Evolutionary conservation across 2,888 invertebrate genomes (phyloP).

Genomic region (Corythucha ciliata): DNA sequence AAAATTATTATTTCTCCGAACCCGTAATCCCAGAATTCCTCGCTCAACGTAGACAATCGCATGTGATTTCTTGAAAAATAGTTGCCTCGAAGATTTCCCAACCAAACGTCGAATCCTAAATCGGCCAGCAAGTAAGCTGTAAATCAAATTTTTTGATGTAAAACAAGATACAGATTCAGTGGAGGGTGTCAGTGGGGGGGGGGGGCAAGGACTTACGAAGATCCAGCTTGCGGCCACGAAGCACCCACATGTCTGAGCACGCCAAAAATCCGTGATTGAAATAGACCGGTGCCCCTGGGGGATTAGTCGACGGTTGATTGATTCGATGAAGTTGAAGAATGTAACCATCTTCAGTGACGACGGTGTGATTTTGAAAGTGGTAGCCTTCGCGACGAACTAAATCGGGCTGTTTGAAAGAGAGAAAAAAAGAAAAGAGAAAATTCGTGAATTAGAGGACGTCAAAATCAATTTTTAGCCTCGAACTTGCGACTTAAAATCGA

Average conservation of each 20-base stretch:
- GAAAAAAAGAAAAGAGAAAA: too few relatives aligned
- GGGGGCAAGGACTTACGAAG: too few relatives aligned
- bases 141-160: background rate
- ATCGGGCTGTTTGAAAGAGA: too few relatives aligned
- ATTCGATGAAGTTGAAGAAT: background rate
- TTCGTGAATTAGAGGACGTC: too few relatives aligned
- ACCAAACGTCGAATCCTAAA: background rate
- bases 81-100: background rate
- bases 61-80: background rate
- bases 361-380: background rate
- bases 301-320: background rate
- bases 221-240: too few relatives aligned
- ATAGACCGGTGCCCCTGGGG: background rate
- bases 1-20: too few relatives aligned
- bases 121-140: background rate
- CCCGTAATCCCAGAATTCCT: too few relatives aligned
- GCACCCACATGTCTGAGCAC: background rate
- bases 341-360: background rate
- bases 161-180: background rate
- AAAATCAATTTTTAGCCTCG: too few relatives aligned
- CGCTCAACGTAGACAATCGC: too few relatives aligned
- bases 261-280: background rate
- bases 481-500: too few relatives aligned
- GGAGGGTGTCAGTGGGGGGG: too few relatives aligned
- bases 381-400: too few relatives aligned